Percentiles rank a stretch among this genome's conserved stretches.
These are phyloP conservation scores for Dascillus cervinus DNA, from an alignment of 2,888 invertebrate species.

Conservation along the genomic window DNA sequence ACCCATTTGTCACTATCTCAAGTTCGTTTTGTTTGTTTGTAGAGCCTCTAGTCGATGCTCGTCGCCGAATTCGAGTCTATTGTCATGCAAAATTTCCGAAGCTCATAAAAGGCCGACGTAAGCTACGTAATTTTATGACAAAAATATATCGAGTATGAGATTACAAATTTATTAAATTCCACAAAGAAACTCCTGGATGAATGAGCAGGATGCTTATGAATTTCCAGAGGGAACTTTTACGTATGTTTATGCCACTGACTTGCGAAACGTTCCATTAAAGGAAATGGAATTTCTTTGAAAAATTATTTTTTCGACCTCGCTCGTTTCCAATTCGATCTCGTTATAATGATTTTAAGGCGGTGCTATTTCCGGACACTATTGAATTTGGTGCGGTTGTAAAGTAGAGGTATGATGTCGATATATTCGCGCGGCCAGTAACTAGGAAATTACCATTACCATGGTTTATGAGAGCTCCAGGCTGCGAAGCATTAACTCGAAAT, in stretches of 20 bases:
- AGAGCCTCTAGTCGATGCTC: conserved; percentile 19
- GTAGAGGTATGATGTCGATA: no score
- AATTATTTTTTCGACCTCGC: no score
- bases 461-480: conserved; percentile 12
- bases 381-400: no score
- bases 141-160: conserved; percentile 8
- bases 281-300: no score
- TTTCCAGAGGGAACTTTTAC: no score
- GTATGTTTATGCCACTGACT: no score
- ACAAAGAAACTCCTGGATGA: conserved; percentile 3
- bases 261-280: no score
- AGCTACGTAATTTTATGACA: conserved; percentile 12
- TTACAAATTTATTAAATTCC: conserved; percentile 13
- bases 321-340: no score
- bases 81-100: conserved; percentile 21
- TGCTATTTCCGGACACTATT: no score
- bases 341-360: no score
- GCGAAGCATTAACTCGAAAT: conserved; percentile 14
- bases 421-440: conserved; percentile 1
- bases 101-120: conserved; percentile 12
- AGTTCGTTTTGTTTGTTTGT: conserved; percentile 22
- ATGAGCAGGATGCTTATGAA: no score
- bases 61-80: conserved; percentile 20
- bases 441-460: conserved; percentile 14
- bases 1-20: conserved; percentile 25